These are phyloP conservation scores for Monopterus albus DNA, from an alignment of 2,113 vertebrate genomes.

Conservation along the genomic window DNA sequence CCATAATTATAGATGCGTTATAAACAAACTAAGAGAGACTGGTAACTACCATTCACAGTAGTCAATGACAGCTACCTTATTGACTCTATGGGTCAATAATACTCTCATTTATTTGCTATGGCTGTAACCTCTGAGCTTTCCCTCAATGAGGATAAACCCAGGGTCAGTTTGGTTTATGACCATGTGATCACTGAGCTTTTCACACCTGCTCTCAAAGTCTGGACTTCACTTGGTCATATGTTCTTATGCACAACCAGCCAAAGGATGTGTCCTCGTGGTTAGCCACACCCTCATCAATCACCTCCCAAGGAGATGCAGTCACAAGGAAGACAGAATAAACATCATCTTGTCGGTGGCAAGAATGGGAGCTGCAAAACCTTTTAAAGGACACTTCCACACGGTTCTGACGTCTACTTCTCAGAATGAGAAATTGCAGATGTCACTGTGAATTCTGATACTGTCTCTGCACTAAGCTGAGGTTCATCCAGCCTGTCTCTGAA, in stretches of 20 bases:
- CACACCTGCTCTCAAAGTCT: not conserved
- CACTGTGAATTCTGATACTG: constrained; percentile 55
- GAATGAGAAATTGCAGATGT: constrained; percentile 53
- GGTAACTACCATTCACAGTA: no score
- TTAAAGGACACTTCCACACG: constrained; percentile 37
- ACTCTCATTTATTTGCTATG: not conserved
- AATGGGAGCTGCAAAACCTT: constrained; percentile 32
- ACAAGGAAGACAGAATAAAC: constrained; percentile 33
- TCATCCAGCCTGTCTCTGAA: constrained; percentile 17
- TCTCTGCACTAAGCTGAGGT: constrained; percentile 2
- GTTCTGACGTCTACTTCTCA: constrained; percentile 37
- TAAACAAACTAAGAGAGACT: not conserved
- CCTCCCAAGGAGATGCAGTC: constrained; percentile 25
- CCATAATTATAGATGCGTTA: constrained; percentile 8
- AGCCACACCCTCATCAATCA: constrained; percentile 64
- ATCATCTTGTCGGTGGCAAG: constrained; percentile 12
- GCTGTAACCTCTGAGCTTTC: constrained; percentile 43
- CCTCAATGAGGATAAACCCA: constrained; percentile 4
- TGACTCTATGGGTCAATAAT: constrained; percentile 28
- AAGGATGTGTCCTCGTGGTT: constrained; percentile 33
- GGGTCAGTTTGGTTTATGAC: constrained; percentile 11
- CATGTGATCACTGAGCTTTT: not conserved
- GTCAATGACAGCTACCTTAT: no score
- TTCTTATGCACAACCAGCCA: constrained; percentile 29
- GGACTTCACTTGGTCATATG: not conserved